Conservation (phyloP, 2,888 invertebrate genomes). For the Willowsia nigromaculata region DNA sequence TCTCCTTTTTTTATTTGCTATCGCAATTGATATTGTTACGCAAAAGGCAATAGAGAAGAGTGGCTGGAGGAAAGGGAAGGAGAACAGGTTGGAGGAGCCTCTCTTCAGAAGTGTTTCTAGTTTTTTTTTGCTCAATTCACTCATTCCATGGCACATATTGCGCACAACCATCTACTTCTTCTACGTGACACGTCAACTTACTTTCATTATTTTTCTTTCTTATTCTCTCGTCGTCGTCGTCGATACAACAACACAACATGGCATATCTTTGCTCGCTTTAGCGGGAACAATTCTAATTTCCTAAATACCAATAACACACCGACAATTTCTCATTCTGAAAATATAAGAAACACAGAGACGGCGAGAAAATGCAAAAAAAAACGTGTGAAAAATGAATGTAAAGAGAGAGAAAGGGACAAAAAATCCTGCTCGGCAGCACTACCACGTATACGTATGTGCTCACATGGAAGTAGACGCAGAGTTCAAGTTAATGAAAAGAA, state of each 20-base stretch:
- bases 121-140: not conserved
- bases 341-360: not conserved
- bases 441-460: not conserved
- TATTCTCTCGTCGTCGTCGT: not conserved
- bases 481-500: not conserved
- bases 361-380: slow-evolving; percentile 1
- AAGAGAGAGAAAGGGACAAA: not conserved
- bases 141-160: not conserved
- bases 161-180: not conserved
- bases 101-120: not conserved
- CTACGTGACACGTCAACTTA: not conserved
- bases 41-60: not conserved
- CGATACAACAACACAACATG: no score
- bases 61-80: not conserved
- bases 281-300: not conserved
- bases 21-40: not conserved
- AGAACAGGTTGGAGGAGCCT: not conserved
- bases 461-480: not conserved
- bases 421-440: not conserved
- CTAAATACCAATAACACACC: slow-evolving; percentile 51
- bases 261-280: not conserved
- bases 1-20: not conserved
- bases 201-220: not conserved
- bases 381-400: slow-evolving; percentile 48
- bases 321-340: slow-evolving; percentile 33